A percentile compares a stretch with the other conserved stretches of the same genome.
phyloP scores from a whole-genome alignment of 2,888 invertebrate genomes.

The Gymnosoma rotundatum region DNA sequence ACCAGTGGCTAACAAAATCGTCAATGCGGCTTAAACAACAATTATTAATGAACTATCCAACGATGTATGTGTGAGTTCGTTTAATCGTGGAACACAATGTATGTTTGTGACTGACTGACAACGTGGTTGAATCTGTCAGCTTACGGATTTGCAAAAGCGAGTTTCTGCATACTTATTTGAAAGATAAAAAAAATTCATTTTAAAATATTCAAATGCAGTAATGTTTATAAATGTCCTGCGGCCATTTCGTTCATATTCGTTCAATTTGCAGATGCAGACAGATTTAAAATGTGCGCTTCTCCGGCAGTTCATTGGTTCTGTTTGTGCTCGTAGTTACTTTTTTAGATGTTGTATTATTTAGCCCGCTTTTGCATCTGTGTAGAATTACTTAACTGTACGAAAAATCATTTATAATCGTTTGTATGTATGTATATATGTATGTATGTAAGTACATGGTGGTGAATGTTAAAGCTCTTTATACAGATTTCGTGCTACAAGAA shows the following conservation, averaged over 20 bases:
- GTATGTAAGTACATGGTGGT: constrained; percentile 29
- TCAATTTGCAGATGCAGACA: constrained; percentile 79
- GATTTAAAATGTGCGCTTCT: constrained; percentile 77
- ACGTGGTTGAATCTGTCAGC: constrained; percentile 67
- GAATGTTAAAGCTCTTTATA: constrained; percentile 47
- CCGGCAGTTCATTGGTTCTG: constrained; percentile 72
- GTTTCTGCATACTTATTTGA: constrained; percentile 40
- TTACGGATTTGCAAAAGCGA: constrained; percentile 62
- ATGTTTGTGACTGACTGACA: constrained; percentile 67
- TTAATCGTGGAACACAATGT: constrained; percentile 47
- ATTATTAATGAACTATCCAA: background rate
- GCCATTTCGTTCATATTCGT: constrained; percentile 78
- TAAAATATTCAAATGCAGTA: constrained; percentile 70
- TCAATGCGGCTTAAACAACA: constrained; percentile 6
- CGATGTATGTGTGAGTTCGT: constrained; percentile 6
- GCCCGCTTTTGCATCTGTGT: constrained; percentile 14
- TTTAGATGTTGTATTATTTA: constrained; percentile 39
- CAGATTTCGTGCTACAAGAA: constrained; percentile 61
- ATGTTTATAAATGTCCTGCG: constrained; percentile 76
- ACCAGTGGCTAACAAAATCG: constrained; percentile 1
- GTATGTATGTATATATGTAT: constrained; percentile 6
- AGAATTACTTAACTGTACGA: constrained; percentile 12
- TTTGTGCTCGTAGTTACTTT: constrained; percentile 18
- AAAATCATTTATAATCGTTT: constrained; percentile 2
- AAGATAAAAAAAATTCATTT: constrained; percentile 54